Evolutionary conservation across 2,113 vertebrate genomes (phyloP), one percentile per base, ranked within the genome.

Genomic region (Callopanchax toddi): DNA sequence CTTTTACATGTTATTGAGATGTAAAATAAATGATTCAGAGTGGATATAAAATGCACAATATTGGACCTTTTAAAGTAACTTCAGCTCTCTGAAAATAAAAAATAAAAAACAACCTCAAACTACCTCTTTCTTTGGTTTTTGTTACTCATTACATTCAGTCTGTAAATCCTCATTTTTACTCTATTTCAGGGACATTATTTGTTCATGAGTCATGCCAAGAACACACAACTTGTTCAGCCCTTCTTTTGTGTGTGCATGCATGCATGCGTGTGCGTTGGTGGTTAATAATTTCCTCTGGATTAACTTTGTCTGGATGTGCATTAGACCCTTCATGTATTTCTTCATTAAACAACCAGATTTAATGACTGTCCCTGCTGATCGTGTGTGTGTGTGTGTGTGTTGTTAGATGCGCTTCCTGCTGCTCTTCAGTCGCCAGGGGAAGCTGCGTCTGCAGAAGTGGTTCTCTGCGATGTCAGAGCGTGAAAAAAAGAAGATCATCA

Each of bases 381-480:
- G 5, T 11, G 55, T 32, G 4, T 71, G 37, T 61, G 36, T 52
- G 29, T 32, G 29, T 32, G 29, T 4, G 29, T 32, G 29, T 32
- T 20, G 11, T 66, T 20, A 98, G 97, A 98, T 99, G 90, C 96
- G 92, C 83, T 99, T 98, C 86, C 94, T 99, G 78, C 85, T 99
- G 89, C 95, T 99, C 72, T 99, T 99, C 93, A 99, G 97, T 86
- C 95, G 96, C 61, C 97, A 99, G 91, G 97, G 97, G 69, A 98
- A 94, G 78, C 90, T 99, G 71, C 93, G 97, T 69, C 93, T 99
- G 61, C 96, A 98, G 93, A 98, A 97, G 79, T 99, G 97, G 97
- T 99, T 96, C 65, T 92, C 91, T 1, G 93, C 95, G 0, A 87
- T 96, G n/a, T 67, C 93, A 11, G 97, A 99, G 37, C 95, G 95